Conservation (phyloP, 2,113 vertebrate genomes). For the Probosciger aterrimus region DNA sequence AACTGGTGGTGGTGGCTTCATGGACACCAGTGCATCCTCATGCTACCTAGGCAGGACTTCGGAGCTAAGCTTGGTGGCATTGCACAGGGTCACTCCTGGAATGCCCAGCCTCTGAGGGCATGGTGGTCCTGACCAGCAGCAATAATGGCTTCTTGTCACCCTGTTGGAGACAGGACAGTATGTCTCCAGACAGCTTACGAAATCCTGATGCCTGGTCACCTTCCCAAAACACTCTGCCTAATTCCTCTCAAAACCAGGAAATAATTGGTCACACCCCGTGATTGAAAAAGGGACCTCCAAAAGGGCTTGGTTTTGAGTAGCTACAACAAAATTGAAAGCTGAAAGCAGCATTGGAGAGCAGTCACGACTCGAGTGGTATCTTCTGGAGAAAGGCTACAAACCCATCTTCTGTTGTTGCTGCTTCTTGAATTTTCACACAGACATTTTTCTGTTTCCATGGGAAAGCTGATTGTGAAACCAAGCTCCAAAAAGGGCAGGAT, state of each 20-base stretch:
- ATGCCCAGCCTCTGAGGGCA: background rate
- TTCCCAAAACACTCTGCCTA: background rate
- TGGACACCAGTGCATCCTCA: rapidly evolving
- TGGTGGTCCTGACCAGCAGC: background rate
- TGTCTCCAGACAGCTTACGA: background rate
- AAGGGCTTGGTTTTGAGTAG: background rate
- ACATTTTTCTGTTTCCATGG: background rate
- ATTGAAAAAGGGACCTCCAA: background rate
- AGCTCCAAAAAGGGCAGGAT: background rate
- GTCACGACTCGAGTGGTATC: background rate
- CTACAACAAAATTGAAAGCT: background rate
- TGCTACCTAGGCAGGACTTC: background rate
- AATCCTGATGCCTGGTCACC: background rate
- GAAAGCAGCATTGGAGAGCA: background rate
- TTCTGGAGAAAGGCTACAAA: background rate
- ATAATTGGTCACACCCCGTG: rapidly evolving
- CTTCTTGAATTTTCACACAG: background rate
- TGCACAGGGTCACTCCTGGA: rapidly evolving
- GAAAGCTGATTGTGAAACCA: background rate
- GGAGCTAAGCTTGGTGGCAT: background rate
- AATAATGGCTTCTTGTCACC: background rate
- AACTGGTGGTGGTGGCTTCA: background rate
- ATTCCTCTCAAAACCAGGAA: background rate
- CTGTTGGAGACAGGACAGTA: rapidly evolving
- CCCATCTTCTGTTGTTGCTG: background rate